Percentiles rank a stretch among this genome's conserved stretches.
phyloP scores from a whole-genome alignment of 2,113 vertebrate species.

The Danionella cerebrum region DNA sequence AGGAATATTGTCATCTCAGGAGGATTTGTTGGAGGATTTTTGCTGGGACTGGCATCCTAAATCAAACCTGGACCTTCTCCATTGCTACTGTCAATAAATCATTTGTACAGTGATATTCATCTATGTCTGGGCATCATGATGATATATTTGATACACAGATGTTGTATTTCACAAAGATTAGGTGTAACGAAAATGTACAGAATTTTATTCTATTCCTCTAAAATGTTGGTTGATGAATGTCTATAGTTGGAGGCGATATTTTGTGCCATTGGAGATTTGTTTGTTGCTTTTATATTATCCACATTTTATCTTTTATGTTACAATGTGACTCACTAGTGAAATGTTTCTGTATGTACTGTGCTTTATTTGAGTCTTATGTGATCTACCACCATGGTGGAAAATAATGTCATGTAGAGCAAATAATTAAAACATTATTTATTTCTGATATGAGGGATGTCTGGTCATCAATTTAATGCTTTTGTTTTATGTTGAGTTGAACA shows the following conservation, averaged over 20 bases:
- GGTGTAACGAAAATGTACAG: slow-evolving; percentile 2
- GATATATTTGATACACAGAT: neutral
- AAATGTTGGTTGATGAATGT: too few species aligned
- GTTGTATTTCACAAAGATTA: neutral
- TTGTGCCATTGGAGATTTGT: neutral
- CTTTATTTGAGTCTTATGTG: too few species aligned
- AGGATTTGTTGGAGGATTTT: slow-evolving; percentile 93
- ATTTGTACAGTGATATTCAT: slow-evolving; percentile 3
- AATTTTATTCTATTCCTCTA: neutral
- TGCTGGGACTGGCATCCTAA: slow-evolving; percentile 91
- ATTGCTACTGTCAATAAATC: neutral
- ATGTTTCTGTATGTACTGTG: neutral
- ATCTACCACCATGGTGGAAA: too few species aligned
- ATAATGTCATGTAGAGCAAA: too few species aligned
- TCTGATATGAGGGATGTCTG: too few species aligned
- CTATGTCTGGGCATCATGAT: neutral
- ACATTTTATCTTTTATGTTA: neutral
- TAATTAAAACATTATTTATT: too few species aligned
- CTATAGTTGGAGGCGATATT: neutral
- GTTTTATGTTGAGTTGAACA: too few species aligned
- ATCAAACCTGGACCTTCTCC: slow-evolving; percentile 14
- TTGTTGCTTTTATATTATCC: neutral
- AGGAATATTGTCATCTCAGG: slow-evolving; percentile 92
- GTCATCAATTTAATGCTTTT: too few species aligned
- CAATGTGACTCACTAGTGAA: neutral